Evolutionary conservation across 2,888 invertebrate species (phyloP).

Genomic region (Dugesia japonica): DNA sequence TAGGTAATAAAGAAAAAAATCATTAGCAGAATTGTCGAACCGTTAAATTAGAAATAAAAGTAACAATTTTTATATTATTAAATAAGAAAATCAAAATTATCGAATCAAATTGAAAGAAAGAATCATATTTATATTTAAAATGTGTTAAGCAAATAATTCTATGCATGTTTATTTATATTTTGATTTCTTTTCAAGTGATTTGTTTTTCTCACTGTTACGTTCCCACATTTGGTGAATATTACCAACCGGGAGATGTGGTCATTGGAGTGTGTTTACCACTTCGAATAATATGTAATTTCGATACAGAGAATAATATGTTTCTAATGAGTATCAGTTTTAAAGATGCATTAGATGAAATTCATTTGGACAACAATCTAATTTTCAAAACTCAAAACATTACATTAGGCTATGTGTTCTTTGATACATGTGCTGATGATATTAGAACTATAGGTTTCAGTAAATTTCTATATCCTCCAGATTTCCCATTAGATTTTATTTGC

Average conservation of each 20-base stretch:
- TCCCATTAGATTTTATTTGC: neutral
- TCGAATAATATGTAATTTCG: neutral
- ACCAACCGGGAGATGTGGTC: neutral
- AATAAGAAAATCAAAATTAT: too few species aligned
- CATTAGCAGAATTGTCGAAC: too few species aligned
- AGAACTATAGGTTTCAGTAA: neutral
- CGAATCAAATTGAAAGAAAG: too few species aligned
- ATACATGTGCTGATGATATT: neutral
- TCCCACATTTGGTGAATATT: neutral
- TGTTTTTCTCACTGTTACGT: too few species aligned
- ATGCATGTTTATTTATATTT: too few species aligned
- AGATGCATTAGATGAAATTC: neutral
- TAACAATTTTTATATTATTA: too few species aligned
- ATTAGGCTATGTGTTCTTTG: neutral
- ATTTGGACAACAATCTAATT: neutral
- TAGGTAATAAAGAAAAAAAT: too few species aligned
- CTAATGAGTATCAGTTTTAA: neutral
- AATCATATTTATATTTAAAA: too few species aligned
- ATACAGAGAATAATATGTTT: neutral
- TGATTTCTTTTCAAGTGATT: too few species aligned
- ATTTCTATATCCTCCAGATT: neutral
- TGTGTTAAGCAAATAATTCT: too few species aligned
- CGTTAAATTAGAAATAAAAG: too few species aligned
- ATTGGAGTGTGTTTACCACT: neutral
- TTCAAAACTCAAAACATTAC: neutral